phyloP scores from a whole-genome alignment of 2,888 invertebrate species.

The Athrips mouffetella region DNA sequence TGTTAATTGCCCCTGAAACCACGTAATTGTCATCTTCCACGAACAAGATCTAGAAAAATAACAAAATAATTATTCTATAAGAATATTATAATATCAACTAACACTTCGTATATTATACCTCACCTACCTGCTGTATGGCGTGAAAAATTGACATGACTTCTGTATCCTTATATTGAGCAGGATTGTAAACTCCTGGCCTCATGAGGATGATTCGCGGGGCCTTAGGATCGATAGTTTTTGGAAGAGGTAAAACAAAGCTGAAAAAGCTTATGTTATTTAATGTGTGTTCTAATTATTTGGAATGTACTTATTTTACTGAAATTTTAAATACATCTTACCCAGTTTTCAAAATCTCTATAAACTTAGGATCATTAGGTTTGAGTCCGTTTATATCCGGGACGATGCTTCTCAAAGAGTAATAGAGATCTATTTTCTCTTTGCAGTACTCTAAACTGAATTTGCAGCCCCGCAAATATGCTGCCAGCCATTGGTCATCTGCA shows the following conservation, averaged over 20 bases:
- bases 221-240: slow-evolving; percentile 35
- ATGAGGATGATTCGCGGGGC: slow-evolving; percentile 71
- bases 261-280: too few species aligned
- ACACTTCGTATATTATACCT: too few species aligned
- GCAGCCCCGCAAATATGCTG: slow-evolving; percentile 79
- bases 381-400: slow-evolving; percentile 66
- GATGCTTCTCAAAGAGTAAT: slow-evolving; percentile 72
- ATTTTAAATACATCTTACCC: slow-evolving; percentile 36
- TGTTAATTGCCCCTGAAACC: slow-evolving; percentile 53
- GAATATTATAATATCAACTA: too few species aligned
- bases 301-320: too few species aligned
- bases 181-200: slow-evolving; percentile 66
- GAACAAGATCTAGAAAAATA: slow-evolving; percentile 49
- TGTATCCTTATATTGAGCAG: slow-evolving; percentile 39
- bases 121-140: slow-evolving; percentile 41
- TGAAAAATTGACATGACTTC: slow-evolving; percentile 37
- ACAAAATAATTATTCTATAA: slow-evolving; percentile 6
- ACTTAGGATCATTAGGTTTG: slow-evolving; percentile 38
- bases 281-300: too few species aligned
- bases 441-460: slow-evolving; percentile 79
- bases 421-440: slow-evolving; percentile 80
- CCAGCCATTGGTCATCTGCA: slow-evolving; percentile 78
- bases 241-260: slow-evolving; percentile 39
- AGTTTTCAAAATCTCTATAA: slow-evolving; percentile 37
- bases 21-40: slow-evolving; percentile 71